Evolutionary conservation across 2,888 invertebrate species (phyloP).

Genomic region (Lycocerus yunnanus): DNA sequence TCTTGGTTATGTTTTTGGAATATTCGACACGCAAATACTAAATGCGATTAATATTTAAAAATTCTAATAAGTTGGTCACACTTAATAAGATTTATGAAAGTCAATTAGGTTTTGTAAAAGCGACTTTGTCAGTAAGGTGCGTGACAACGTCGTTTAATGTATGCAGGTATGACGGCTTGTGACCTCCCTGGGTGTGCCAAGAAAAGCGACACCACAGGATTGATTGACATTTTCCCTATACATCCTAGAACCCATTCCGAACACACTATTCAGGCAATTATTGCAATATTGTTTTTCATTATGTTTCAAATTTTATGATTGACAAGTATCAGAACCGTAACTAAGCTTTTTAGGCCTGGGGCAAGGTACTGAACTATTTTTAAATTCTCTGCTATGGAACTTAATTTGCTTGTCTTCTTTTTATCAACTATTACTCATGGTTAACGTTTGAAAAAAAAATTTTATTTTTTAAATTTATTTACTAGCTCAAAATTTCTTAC

Average conservation of each 20-base stretch:
- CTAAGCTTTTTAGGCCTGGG: not conserved
- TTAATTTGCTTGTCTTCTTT: not conserved
- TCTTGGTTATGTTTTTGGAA: not conserved
- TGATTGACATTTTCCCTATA: slow-evolving; percentile 46
- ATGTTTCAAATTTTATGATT: slow-evolving; percentile 10
- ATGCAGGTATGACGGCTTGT: slow-evolving; percentile 32
- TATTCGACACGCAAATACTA: slow-evolving; percentile 16
- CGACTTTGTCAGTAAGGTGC: slow-evolving; percentile 28
- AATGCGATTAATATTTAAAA: slow-evolving; percentile 30
- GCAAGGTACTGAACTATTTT: not conserved
- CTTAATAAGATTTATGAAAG: slow-evolving; percentile 44
- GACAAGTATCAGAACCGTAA: not conserved
- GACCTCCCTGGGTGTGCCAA: slow-evolving; percentile 45
- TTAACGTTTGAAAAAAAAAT: not conserved
- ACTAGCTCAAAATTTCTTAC: not conserved
- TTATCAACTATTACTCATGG: not conserved
- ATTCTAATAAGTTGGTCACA: slow-evolving; percentile 41
- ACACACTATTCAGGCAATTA: slow-evolving; percentile 32
- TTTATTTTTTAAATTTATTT: not conserved
- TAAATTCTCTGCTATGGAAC: not conserved
- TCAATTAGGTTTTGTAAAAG: slow-evolving; percentile 38
- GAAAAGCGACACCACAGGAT: slow-evolving; percentile 40
- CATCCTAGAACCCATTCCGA: slow-evolving; percentile 33
- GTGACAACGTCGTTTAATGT: slow-evolving; percentile 29
- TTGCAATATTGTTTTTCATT: slow-evolving; percentile 32